These are phyloP conservation scores for Callosobruchus maculatus DNA, from an alignment of 2,888 invertebrate genomes.

Conservation along the genomic window DNA sequence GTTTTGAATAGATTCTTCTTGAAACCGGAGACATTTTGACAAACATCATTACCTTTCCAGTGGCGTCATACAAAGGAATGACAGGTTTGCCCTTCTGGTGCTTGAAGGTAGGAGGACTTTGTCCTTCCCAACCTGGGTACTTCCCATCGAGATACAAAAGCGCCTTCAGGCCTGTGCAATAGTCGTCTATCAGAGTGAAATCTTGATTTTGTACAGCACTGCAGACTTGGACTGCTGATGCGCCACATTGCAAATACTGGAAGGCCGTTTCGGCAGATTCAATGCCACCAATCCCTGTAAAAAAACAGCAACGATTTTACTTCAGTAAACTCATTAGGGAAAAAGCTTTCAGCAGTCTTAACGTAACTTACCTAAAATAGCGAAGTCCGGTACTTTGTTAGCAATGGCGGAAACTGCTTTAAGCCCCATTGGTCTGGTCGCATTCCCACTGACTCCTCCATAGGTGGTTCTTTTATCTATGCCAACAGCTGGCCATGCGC, in stretches of 20 bases:
- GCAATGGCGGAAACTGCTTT: conserved; percentile 88
- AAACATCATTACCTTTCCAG: conserved; percentile 35
- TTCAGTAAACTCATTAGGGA: no score
- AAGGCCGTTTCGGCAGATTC: conserved; percentile 93
- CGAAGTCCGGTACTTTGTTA: conserved; percentile 78
- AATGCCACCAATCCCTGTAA: conserved; percentile 78
- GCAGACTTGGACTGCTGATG: conserved; percentile 89
- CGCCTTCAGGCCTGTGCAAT: conserved; percentile 83
- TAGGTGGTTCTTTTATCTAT: conserved; percentile 80
- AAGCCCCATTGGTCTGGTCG: conserved; percentile 91
- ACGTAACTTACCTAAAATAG: conserved; percentile 71
- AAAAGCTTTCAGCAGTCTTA: background rate
- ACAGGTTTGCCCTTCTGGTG: conserved; percentile 94
- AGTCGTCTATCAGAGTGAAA: conserved; percentile 94
- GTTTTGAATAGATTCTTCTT: no score
- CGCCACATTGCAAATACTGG: conserved; percentile 94
- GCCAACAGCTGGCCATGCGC: conserved; percentile 92
- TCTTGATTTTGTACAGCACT: conserved; percentile 99
- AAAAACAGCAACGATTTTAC: no score
- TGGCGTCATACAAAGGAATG: conserved; percentile 58
- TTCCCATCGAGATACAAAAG: conserved; percentile 74
- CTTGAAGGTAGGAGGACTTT: conserved; percentile 84
- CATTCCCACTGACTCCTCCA: conserved; percentile 88
- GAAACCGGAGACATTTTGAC: no score
- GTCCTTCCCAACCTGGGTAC: conserved; percentile 84